These are phyloP conservation scores for Drosophila sproati DNA, from an alignment of 1,140 invertebrate species.

Conservation along the genomic window DNA sequence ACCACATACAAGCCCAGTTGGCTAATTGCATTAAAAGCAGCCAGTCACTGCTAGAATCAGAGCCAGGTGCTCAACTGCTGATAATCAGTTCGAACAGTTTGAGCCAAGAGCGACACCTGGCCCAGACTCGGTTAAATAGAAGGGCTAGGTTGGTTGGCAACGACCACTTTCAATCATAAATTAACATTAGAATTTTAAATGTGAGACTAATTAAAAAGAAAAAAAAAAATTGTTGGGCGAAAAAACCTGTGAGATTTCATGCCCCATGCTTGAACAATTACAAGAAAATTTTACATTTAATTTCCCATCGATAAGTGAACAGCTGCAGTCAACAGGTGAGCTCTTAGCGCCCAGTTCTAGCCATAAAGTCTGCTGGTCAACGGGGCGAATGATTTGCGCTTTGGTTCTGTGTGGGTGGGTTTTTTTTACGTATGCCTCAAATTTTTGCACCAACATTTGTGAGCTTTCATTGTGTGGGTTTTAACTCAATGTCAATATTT, in stretches of 20 bases:
- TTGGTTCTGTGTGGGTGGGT: conserved; percentile 35
- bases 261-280: conserved; percentile 63
- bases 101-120: conserved; percentile 61
- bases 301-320: conserved; percentile 24
- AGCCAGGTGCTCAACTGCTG: conserved; percentile 19
- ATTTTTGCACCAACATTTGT: conserved; percentile 48
- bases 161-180: conserved; percentile 78
- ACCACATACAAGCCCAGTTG: conserved; percentile 40
- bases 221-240: conserved; percentile 43
- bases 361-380: conserved; percentile 22
- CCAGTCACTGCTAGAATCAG: neutral
- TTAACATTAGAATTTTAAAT: conserved; percentile 81
- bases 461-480: conserved; percentile 11
- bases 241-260: conserved; percentile 80
- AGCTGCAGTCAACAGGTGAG: conserved; percentile 30
- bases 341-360: neutral
- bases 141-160: conserved; percentile 47
- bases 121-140: conserved; percentile 50
- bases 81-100: conserved; percentile 64
- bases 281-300: conserved; percentile 70
- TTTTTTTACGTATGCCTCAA: conserved; percentile 1
- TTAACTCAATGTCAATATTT: conserved; percentile 64
- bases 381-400: conserved; percentile 59
- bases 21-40: conserved; percentile 29
- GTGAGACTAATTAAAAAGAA: conserved; percentile 58